Percentiles rank a stretch among this genome's conserved stretches.
These are phyloP conservation scores for Catostylus mosaicus DNA, from an alignment of 30 jellyfish, hydroid and myxozoan species.

Conservation along the genomic window DNA sequence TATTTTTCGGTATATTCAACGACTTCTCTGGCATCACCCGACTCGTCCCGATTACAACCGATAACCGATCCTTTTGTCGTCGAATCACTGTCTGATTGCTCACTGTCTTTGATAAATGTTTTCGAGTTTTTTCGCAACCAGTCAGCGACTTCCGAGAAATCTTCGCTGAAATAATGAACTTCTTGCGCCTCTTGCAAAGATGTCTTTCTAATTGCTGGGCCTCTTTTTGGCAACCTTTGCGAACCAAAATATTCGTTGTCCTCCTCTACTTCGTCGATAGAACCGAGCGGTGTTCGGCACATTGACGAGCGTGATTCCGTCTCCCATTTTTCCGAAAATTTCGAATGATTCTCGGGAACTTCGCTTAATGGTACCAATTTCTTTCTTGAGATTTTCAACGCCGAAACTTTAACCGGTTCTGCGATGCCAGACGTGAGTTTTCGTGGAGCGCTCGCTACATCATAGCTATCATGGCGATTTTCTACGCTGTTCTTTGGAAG, in stretches of 20 bases:
- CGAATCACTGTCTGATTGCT: constrained; percentile 28
- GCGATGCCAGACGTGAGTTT: constrained; percentile 1
- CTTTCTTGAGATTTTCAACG: constrained; percentile 49
- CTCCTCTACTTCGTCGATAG: constrained; percentile 58
- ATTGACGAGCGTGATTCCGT: constrained; percentile 41
- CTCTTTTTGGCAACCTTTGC: neutral
- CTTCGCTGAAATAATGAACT: constrained; percentile 12
- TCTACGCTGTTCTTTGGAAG: neutral
- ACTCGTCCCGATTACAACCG: neutral
- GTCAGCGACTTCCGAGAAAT: constrained; percentile 32
- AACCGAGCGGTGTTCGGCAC: constrained; percentile 67
- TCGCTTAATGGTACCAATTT: constrained; percentile 22
- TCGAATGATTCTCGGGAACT: constrained; percentile 1
- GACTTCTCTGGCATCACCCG: neutral
- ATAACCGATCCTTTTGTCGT: constrained; percentile 25
- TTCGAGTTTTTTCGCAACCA: constrained; percentile 51
- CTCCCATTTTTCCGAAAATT: constrained; percentile 24
- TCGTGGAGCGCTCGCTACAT: neutral
- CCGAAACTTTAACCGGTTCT: constrained; percentile 52
- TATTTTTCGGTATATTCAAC: neutral
- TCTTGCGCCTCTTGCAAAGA: constrained; percentile 27
- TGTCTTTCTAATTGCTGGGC: neutral
- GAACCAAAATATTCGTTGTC: constrained; percentile 21
- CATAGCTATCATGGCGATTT: neutral
- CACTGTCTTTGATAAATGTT: constrained; percentile 4